Evolutionary conservation across 2,888 invertebrate species (phyloP).

Genomic region (Pedicia rivosa): DNA sequence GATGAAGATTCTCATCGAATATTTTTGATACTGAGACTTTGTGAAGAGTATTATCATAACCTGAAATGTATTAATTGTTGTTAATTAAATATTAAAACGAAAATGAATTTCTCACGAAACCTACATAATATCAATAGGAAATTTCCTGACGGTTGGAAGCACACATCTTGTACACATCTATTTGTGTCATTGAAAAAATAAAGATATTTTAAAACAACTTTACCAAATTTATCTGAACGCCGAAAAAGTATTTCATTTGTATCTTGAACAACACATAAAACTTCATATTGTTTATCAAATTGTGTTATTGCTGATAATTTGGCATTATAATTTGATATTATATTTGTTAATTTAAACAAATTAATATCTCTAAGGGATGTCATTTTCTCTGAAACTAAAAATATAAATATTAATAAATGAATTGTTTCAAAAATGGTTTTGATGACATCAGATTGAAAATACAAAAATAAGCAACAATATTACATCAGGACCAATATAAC

Average conservation of each 20-base stretch:
- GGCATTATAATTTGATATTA: constrained; percentile 27
- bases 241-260: constrained; percentile 29
- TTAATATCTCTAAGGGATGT: constrained; percentile 17
- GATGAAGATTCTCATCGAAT: constrained; percentile 22
- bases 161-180: constrained; percentile 45
- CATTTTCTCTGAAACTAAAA: constrained; percentile 8
- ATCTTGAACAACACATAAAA: constrained; percentile 27
- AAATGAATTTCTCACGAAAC: constrained; percentile 16
- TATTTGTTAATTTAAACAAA: constrained; percentile 26
- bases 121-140: constrained; percentile 30
- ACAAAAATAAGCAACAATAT: no score
- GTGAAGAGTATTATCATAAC: constrained; percentile 31
- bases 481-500: no score
- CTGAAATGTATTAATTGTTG: constrained; percentile 13
- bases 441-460: no score
- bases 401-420: neutral
- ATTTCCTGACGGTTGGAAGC: constrained; percentile 67
- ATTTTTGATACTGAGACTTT: constrained; percentile 26
- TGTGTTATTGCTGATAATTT: constrained; percentile 27
- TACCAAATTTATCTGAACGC: constrained; percentile 22
- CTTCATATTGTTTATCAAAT: constrained; percentile 24
- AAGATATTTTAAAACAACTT: constrained; percentile 26
- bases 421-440: no score
- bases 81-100: no score
- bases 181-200: constrained; percentile 27